A percentile compares a stretch with the other conserved stretches of the same genome.
phyloP scores from a whole-genome alignment of 2,113 vertebrate species.

The Monarcha castaneiventris region DNA sequence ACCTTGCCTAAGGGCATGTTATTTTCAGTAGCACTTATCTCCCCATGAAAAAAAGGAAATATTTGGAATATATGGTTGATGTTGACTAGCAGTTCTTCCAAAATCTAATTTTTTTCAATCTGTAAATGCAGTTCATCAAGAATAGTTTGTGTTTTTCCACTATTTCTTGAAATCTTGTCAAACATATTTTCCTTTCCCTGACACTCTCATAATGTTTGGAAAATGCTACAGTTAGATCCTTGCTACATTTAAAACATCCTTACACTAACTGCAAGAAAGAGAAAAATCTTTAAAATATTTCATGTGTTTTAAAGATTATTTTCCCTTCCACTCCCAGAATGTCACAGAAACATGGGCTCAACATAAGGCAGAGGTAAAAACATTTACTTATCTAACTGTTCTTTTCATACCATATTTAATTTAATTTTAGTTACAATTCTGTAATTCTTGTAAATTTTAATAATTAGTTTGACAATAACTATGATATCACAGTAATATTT shows the following conservation, averaged over 20 bases:
- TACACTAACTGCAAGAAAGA: neutral
- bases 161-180: neutral
- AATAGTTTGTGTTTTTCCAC: neutral
- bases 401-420: neutral
- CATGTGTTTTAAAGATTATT: neutral
- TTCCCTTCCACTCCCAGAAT: neutral
- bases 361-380: neutral
- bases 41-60: neutral
- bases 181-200: neutral
- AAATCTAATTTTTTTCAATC: neutral
- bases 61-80: neutral
- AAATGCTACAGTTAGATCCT: neutral
- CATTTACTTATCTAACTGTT: neutral
- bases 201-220: neutral
- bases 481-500: neutral
- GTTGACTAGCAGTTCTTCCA: neutral
- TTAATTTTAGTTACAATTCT: neutral
- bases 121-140: neutral
- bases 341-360: neutral
- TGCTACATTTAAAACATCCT: neutral
- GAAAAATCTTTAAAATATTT: neutral
- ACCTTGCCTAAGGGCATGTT: neutral
- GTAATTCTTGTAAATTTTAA: neutral
- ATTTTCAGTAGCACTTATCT: conserved; percentile 20
- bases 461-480: neutral